Evolutionary conservation across 2,797 vertebrate genomes (phyloP).

Genomic region (Onychomys arenicola): DNA sequence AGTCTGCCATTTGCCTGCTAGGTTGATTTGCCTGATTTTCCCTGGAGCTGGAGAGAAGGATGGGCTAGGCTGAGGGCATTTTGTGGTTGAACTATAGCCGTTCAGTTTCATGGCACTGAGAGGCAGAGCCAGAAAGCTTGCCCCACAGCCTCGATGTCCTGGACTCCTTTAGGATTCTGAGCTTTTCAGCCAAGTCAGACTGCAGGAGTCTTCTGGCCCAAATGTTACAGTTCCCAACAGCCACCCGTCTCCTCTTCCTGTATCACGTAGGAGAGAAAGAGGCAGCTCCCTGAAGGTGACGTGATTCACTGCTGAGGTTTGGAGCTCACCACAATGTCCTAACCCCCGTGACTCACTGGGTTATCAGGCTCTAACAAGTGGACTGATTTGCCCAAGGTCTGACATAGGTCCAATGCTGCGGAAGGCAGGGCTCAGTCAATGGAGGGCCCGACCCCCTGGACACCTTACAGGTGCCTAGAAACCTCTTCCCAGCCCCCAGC

Average conservation of each 20-base stretch:
- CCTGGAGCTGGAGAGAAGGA: background rate
- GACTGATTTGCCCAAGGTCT: background rate
- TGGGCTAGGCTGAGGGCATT: background rate
- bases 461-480: background rate
- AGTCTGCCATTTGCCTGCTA: background rate
- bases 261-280: background rate
- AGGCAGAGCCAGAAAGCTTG: background rate
- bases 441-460: no score
- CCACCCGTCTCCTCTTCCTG: background rate
- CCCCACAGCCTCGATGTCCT: rapidly evolving
- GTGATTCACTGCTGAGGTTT: background rate
- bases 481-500: background rate
- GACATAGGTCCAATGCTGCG: background rate
- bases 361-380: constrained; percentile 57
- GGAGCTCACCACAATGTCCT: background rate
- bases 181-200: background rate
- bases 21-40: background rate
- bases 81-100: background rate
- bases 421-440: background rate
- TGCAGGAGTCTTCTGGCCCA: background rate
- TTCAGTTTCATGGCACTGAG: background rate
- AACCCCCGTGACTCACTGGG: constrained; percentile 42
- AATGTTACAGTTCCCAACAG: background rate
- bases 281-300: background rate
- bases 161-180: no score